These are phyloP conservation scores for Caenorhabditis virilis DNA, from an alignment of 2,888 invertebrate genomes.

Conservation along the genomic window DNA sequence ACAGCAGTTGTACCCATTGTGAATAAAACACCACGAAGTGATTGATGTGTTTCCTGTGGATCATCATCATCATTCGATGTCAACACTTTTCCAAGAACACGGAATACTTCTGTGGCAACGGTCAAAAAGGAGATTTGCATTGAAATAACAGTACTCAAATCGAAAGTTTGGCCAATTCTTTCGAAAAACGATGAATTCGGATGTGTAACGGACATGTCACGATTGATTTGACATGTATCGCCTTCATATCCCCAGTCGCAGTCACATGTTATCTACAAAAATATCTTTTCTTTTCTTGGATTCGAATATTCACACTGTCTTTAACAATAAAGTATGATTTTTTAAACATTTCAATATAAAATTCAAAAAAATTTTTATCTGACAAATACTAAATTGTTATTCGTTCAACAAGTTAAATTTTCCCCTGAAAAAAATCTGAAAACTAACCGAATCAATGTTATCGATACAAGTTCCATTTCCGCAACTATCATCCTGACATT, in stretches of 20 bases:
- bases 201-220: conserved; percentile 2
- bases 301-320: too few relatives aligned
- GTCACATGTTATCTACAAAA: conserved; percentile 9
- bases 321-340: too few relatives aligned
- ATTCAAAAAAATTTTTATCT: too few relatives aligned
- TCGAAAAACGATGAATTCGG: conserved; percentile 3
- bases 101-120: conserved; percentile 5
- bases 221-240: conserved; percentile 9
- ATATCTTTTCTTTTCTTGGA: too few relatives aligned
- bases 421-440: too few relatives aligned
- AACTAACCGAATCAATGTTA: too few relatives aligned
- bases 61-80: conserved; percentile 29
- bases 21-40: conserved; percentile 17
- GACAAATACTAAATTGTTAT: too few relatives aligned
- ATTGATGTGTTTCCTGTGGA: conserved; percentile 34
- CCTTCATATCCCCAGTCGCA: conserved; percentile 35
- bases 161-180: conserved; percentile 13
- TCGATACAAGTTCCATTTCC: conserved; percentile 25
- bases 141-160: conserved; percentile 4
- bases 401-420: too few relatives aligned
- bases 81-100: conserved; percentile 16
- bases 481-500: conserved; percentile 11
- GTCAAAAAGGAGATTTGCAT: conserved; percentile 3
- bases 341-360: too few relatives aligned
- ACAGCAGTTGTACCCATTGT: conserved; percentile 24